These are phyloP conservation scores for Strongylocentrotus purpuratus DNA, from an alignment of 35 echinoderm and acorn worm genomes.

Conservation along the genomic window DNA sequence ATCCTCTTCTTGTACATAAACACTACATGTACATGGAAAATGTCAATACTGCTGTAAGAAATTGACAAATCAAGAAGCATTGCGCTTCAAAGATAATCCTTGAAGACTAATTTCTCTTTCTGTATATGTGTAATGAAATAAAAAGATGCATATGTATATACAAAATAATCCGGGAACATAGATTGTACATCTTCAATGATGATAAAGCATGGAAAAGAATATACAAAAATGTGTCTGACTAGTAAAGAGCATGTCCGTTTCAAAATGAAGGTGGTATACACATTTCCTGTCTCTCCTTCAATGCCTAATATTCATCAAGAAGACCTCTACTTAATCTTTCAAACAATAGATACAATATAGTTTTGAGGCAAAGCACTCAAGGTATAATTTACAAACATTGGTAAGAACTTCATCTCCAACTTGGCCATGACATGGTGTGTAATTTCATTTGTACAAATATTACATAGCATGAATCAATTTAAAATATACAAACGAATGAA, in stretches of 20 bases:
- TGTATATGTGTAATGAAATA: neutral
- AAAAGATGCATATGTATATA: neutral
- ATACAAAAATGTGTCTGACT: neutral
- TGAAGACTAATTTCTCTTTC: neutral
- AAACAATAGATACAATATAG: neutral
- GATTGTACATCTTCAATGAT: neutral
- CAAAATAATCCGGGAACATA: neutral
- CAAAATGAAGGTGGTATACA: neutral
- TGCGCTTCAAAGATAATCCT: neutral
- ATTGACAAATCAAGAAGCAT: neutral
- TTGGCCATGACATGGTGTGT: neutral
- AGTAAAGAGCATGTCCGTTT: neutral
- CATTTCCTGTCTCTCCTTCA: neutral
- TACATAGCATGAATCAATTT: neutral
- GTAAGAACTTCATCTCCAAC: neutral
- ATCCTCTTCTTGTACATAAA: neutral
- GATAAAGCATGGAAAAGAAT: neutral
- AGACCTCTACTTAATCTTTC: neutral
- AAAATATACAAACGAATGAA: neutral
- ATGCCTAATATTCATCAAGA: neutral
- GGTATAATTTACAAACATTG: neutral
- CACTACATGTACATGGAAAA: neutral
- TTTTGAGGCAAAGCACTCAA: neutral
- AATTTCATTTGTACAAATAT: neutral
- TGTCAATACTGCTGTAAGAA: neutral